These are phyloP conservation scores for Microtus ochrogaster DNA, from an alignment of 2,113 vertebrate species.

Conservation along the genomic window DNA sequence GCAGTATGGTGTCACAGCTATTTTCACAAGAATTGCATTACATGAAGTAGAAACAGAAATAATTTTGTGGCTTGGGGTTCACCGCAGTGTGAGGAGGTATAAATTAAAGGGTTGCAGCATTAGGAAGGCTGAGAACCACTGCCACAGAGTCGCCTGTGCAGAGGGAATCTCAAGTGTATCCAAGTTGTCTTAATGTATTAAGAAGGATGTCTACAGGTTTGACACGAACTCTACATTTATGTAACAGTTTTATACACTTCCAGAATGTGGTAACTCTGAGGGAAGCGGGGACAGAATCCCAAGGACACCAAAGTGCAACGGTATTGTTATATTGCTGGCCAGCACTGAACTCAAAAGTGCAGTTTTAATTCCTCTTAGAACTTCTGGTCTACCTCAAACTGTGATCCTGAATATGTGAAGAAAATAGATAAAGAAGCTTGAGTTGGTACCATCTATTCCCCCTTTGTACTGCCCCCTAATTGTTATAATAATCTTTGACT, in stretches of 20 bases:
- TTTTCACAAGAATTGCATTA: not conserved
- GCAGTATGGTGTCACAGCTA: not conserved
- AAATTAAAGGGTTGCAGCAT: too few relatives aligned
- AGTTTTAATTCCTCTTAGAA: not conserved
- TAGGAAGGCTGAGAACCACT: too few relatives aligned
- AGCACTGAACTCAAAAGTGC: not conserved
- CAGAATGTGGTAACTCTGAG: not conserved
- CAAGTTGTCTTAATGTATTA: not conserved
- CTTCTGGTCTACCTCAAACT: not conserved
- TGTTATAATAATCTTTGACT: not conserved
- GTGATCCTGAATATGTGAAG: not conserved
- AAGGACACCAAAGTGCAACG: not conserved
- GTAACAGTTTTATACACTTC: not conserved
- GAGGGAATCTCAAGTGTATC: not conserved
- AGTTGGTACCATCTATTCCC: not conserved
- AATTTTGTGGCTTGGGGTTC: too few relatives aligned
- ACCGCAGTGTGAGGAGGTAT: too few relatives aligned
- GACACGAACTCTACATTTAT: not conserved
- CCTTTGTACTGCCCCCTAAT: not conserved
- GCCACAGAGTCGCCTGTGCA: too few relatives aligned
- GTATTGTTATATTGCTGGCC: too few relatives aligned
- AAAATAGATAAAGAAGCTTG: not conserved
- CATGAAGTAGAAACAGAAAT: too few relatives aligned
- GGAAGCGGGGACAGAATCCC: not conserved
- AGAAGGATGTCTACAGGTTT: too few relatives aligned